These are phyloP conservation scores for Anastatus disparis DNA, from an alignment of 1,140 invertebrate species.

Conservation along the genomic window DNA sequence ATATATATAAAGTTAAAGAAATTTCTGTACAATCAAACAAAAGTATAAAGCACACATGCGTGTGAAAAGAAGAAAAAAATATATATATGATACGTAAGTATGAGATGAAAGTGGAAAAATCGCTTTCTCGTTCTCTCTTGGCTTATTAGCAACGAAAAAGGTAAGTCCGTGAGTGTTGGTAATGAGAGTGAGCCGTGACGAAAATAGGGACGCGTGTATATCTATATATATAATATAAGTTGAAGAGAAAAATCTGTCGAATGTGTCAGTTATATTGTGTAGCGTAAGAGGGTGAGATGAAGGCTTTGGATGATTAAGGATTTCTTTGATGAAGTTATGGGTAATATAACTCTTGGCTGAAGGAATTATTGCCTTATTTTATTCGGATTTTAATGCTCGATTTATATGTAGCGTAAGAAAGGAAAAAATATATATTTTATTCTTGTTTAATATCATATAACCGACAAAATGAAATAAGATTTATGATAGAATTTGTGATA, in stretches of 20 bases:
- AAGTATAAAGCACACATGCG: neutral
- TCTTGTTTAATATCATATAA: too few relatives aligned
- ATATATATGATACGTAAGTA: neutral
- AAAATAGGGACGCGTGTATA: neutral
- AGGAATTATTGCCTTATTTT: constrained; percentile 7
- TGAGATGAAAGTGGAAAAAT: neutral
- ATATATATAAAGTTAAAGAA: neutral
- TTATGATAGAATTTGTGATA: too few relatives aligned
- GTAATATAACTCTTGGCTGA: neutral
- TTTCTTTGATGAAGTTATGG: constrained; percentile 16
- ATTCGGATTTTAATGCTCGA: neutral
- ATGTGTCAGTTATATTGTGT: neutral
- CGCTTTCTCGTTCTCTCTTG: constrained; percentile 6
- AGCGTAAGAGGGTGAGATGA: neutral
- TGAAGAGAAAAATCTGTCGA: constrained; percentile 10
- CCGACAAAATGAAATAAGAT: too few relatives aligned
- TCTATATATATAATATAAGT: neutral
- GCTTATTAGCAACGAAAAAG: constrained; percentile 11
- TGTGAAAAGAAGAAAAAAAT: too few relatives aligned
- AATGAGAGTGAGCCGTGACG: constrained; percentile 1
- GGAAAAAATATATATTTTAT: too few relatives aligned
- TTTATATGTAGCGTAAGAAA: too few relatives aligned
- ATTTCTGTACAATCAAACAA: neutral
- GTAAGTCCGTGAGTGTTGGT: constrained; percentile 7
- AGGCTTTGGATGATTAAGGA: constrained; percentile 4